Conservation (phyloP, 92 coral and sea anemone genomes). For the Siderastrea siderea region DNA sequence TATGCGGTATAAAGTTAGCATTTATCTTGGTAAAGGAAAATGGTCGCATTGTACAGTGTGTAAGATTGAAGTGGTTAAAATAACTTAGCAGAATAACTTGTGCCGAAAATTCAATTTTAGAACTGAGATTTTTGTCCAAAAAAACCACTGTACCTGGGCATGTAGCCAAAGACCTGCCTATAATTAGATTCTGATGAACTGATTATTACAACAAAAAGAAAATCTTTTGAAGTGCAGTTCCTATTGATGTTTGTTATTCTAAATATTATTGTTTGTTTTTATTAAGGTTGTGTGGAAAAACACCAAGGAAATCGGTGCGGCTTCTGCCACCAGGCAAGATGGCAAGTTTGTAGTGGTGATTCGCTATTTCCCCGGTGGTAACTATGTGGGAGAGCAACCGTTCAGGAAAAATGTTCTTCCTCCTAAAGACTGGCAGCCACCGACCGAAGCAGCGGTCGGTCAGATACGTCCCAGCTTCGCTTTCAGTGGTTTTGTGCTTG, state of each 20-base stretch:
- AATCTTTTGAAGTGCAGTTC: neutral
- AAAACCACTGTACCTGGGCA: too few species aligned
- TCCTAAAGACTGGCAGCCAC: neutral
- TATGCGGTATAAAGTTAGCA: too few species aligned
- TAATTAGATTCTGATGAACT: too few species aligned
- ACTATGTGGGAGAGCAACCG: conserved; percentile 1
- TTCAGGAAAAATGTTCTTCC: conserved; percentile 51
- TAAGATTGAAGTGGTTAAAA: too few species aligned
- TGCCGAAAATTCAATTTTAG: too few species aligned
- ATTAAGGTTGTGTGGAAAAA: conserved; percentile 50
- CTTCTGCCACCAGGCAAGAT: conserved; percentile 27
- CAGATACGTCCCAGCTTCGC: neutral
- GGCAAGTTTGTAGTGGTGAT: conserved; percentile 38
- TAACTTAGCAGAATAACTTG: too few species aligned
- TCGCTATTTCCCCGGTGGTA: conserved; percentile 55
- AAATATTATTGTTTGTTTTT: neutral
- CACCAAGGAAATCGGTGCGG: conserved; percentile 56
- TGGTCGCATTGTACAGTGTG: too few species aligned
- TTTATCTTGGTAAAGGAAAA: too few species aligned
- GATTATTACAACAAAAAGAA: too few species aligned
- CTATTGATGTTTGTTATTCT: neutral
- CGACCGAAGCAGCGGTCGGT: conserved; percentile 6
- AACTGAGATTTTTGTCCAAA: too few species aligned
- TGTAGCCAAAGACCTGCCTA: too few species aligned
- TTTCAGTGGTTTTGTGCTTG: neutral